Evolutionary conservation across 2,888 invertebrate genomes (phyloP).

Genomic region (Cryptophagus acutangulus): DNA sequence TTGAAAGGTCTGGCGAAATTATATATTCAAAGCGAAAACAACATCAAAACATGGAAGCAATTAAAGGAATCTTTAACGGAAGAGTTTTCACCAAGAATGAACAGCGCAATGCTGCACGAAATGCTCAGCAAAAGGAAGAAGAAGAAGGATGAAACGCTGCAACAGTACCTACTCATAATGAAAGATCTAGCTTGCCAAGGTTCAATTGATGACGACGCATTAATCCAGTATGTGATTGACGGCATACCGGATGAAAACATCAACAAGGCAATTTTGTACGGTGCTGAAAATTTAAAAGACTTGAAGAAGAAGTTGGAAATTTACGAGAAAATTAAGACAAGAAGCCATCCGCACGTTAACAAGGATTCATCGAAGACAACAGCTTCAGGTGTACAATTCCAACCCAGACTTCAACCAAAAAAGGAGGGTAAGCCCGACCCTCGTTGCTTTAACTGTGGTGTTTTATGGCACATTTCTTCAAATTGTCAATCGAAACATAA

Average conservation of each 20-base stretch:
- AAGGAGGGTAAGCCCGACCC: too few species aligned
- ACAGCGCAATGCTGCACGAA: conserved; percentile 25
- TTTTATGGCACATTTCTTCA: neutral
- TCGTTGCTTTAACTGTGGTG: neutral
- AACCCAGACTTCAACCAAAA: too few species aligned
- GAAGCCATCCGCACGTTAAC: too few species aligned
- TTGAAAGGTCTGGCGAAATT: conserved; percentile 31
- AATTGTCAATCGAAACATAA: neutral
- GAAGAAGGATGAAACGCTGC: conserved; percentile 34
- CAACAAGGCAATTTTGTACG: conserved; percentile 28
- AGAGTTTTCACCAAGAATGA: conserved; percentile 27
- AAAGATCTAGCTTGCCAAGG: conserved; percentile 40
- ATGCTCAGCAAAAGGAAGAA: conserved; percentile 31
- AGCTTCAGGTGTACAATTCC: too few species aligned
- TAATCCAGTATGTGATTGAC: conserved; percentile 43
- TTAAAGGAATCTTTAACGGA: conserved; percentile 23
- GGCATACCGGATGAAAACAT: conserved; percentile 32
- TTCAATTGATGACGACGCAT: conserved; percentile 33
- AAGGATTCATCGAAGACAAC: neutral
- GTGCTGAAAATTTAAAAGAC: conserved; percentile 12
- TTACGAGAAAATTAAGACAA: too few species aligned
- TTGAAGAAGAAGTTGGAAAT: neutral
- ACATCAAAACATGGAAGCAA: conserved; percentile 24
- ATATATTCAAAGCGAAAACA: conserved; percentile 28
- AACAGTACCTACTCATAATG: conserved; percentile 42